phyloP scores from a whole-genome alignment of 1,140 invertebrate genomes.

The Atta cephalotes region DNA sequence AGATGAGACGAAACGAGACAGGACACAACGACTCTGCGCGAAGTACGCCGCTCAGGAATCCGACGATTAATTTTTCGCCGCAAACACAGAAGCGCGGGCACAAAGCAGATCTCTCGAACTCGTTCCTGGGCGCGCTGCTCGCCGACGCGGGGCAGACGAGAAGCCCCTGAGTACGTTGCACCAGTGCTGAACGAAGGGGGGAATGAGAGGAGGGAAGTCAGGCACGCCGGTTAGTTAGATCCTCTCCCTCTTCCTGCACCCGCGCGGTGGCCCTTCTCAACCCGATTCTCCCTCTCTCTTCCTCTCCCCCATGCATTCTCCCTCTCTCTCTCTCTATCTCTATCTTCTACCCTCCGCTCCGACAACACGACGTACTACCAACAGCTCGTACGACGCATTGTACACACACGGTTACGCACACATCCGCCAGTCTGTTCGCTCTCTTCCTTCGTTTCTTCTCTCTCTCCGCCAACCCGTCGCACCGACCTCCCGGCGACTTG shows the following conservation, averaged over 20 bases:
- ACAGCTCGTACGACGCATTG: conserved; percentile 15
- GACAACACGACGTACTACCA: conserved; percentile 17
- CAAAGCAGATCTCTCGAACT: conserved; percentile 67
- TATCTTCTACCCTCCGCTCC: not conserved
- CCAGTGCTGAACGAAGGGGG: conserved; percentile 51
- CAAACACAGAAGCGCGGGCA: conserved; percentile 35
- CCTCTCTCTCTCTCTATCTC: not conserved
- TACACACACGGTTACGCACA: not conserved
- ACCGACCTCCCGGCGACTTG: conserved; percentile 61
- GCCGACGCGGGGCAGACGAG: conserved; percentile 50
- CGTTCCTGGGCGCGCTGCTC: conserved; percentile 55
- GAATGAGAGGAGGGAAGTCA: conserved; percentile 72
- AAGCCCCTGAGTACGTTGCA: conserved; percentile 69
- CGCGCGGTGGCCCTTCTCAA: conserved; percentile 24
- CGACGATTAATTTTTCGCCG: conserved; percentile 62
- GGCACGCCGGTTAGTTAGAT: conserved; percentile 69
- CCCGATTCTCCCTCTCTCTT: not conserved
- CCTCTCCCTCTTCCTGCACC: conserved; percentile 26
- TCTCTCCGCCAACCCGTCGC: conserved; percentile 19
- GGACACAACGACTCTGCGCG: not conserved
- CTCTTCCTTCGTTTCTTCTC: not conserved
- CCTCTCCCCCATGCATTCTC: too few relatives aligned
- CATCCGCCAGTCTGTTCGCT: not conserved
- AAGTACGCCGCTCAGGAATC: conserved; percentile 25
- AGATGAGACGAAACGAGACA: not conserved